Evolutionary conservation across 2,888 invertebrate species (phyloP).

Genomic region (Xylota segnis): DNA sequence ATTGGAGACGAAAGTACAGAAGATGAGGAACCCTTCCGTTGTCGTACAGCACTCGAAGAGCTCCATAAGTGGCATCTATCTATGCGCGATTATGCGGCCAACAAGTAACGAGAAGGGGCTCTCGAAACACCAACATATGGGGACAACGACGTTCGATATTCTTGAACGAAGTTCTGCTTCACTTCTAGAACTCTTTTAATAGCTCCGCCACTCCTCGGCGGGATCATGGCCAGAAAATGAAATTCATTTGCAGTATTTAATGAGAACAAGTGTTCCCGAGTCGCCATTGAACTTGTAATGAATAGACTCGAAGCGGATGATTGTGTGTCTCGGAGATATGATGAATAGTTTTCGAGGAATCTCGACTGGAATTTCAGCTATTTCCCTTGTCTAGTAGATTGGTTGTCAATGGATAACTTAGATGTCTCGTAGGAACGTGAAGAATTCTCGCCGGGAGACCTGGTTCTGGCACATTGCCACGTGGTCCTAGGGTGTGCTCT

Average conservation of each 20-base stretch:
- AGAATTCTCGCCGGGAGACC: slow-evolving; percentile 31
- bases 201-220: slow-evolving; percentile 18
- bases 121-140: slow-evolving; percentile 43
- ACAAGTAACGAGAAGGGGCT: slow-evolving; percentile 33
- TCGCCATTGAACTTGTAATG: slow-evolving; percentile 63
- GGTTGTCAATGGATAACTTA: neutral
- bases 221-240: slow-evolving; percentile 44
- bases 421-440: neutral
- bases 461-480: neutral
- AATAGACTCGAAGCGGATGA: slow-evolving; percentile 35
- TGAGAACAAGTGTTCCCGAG: slow-evolving; percentile 67
- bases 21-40: slow-evolving; percentile 31
- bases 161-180: slow-evolving; percentile 14
- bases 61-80: slow-evolving; percentile 59
- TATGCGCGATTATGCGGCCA: slow-evolving; percentile 61
- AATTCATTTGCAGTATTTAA: slow-evolving; percentile 62
- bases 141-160: slow-evolving; percentile 12
- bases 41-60: slow-evolving; percentile 24
- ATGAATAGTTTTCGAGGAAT: slow-evolving; percentile 36
- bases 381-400: slow-evolving; percentile 24
- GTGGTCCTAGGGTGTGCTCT: no score
- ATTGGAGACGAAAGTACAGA: slow-evolving; percentile 47
- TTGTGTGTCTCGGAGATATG: neutral
- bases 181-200: slow-evolving; percentile 41
- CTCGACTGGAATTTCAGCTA: slow-evolving; percentile 34